Evolutionary conservation across 2,888 invertebrate species (phyloP), one percentile per base, ranked within the genome.

Genomic region (Diplazon laetatorius): DNA sequence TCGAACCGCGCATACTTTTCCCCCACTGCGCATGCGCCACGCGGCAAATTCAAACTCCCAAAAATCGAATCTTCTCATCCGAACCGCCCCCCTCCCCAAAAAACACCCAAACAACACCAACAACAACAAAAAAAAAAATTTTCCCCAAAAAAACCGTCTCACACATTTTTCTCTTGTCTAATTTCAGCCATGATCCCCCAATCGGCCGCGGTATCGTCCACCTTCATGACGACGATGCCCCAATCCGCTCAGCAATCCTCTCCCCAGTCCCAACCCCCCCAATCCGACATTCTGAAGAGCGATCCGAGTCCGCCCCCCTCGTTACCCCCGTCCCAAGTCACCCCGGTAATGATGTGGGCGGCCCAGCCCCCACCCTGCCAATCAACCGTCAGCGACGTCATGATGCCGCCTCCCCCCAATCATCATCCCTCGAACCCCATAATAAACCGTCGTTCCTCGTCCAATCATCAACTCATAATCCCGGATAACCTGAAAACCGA

Each of bases 331-430:
- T 66, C 83, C 6, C 87, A 88, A 69, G 88, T 88, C 20, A 87
- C 88, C 0, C 87, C 90, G 0, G 87, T 89, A 12, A 90, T 91
- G 89, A 84, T 91, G 84, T 91, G 91, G 91, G 79, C 88, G 1
- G 52, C 82, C 12, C 84, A 83, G 35, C 59, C 81, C 37, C 39
- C 77, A 0, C 83, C 73, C 62, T 87, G 87, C 78, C 87, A 86
- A 44, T 84, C 78, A 16, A 72, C 85, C 0, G 72, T 93, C 80
- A 90, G 94, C 84, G 93, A 94, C 87, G 94, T 95, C 91, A 94
- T 95, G 94, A 95, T 95, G 86, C 94, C 95, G 69, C 92, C 92
- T n/a, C n/a, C n/a, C 69, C 91, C 93, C 83, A 92, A 93, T 82
- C 93, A 95, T 76, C 93, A 95, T 76, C 92, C 93, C 84, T 93